phyloP scores from a whole-genome alignment of 2,797 vertebrate species.

The Girardinus metallicus region DNA sequence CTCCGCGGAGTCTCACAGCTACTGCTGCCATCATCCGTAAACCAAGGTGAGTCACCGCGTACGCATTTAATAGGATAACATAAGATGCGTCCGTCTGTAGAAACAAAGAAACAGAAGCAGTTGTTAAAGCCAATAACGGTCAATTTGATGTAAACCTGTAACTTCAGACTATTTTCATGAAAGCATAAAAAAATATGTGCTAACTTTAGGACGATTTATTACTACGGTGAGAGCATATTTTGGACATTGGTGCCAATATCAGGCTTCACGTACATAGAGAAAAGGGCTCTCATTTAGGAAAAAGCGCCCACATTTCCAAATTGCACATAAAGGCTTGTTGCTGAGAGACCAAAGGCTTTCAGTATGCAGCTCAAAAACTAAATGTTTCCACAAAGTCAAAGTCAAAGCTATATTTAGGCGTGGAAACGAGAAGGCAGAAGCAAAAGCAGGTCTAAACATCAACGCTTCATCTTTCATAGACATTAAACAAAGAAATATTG shows the following conservation, averaged over 20 bases:
- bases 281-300: background rate
- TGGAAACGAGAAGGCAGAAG: background rate
- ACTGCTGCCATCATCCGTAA: slow-evolving; percentile 66
- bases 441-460: background rate
- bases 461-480: background rate
- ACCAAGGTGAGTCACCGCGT: slow-evolving; percentile 27
- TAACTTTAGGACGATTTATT: background rate
- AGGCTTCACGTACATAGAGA: background rate
- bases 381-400: background rate
- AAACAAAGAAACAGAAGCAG: slow-evolving; percentile 14
- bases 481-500: background rate
- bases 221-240: background rate
- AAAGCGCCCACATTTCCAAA: background rate
- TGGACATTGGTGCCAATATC: background rate
- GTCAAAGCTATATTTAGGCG: background rate
- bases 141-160: background rate
- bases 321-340: background rate
- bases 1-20: slow-evolving; percentile 65
- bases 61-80: slow-evolving; percentile 9
- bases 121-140: slow-evolving; percentile 34
- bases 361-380: background rate
- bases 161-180: slow-evolving; percentile 48
- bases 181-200: background rate
- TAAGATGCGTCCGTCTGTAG: slow-evolving; percentile 20
- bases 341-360: background rate